A percentile compares a stretch with the other conserved stretches of the same genome.
Conservation (phyloP, 2,113 vertebrate genomes). For the Trachemys scripta region DNA sequence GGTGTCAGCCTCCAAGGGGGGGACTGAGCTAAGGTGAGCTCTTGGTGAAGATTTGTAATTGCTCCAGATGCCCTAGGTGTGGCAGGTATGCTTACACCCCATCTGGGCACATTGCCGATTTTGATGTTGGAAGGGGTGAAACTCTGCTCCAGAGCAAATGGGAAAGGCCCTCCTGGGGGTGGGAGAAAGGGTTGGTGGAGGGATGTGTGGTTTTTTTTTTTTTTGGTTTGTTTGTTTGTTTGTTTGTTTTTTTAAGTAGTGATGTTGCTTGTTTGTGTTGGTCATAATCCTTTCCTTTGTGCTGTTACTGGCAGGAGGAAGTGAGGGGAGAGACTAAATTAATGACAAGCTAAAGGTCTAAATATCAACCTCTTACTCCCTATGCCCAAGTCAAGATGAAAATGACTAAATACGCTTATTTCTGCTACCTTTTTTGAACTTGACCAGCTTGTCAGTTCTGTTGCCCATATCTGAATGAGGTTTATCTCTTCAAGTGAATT, state of each 20-base stretch:
- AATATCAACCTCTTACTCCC: background rate
- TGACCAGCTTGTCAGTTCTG: background rate
- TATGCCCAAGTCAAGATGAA: background rate
- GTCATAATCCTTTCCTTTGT: slow-evolving; percentile 28
- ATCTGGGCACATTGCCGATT: background rate
- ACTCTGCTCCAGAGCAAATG: accelerated
- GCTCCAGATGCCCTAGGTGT: accelerated
- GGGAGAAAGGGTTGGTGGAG: background rate
- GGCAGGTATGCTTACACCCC: background rate
- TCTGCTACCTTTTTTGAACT: background rate
- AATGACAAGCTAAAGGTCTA: background rate
- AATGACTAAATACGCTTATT: background rate
- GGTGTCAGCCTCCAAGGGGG: background rate
- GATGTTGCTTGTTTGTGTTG: slow-evolving; percentile 46
- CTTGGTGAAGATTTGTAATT: background rate
- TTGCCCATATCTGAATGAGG: accelerated
- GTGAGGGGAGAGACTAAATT: slow-evolving; percentile 13
- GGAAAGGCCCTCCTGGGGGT: background rate
- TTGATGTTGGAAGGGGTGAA: background rate
- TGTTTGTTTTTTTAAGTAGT: background rate
- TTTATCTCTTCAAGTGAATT: background rate
- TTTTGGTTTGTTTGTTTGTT: no score
- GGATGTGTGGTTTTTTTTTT: background rate
- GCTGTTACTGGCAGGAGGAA: slow-evolving; percentile 6
- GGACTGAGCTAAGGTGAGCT: background rate